Evolutionary conservation across 2,797 vertebrate genomes (phyloP).

Genomic region (Hyperoplus lanceolatus): DNA sequence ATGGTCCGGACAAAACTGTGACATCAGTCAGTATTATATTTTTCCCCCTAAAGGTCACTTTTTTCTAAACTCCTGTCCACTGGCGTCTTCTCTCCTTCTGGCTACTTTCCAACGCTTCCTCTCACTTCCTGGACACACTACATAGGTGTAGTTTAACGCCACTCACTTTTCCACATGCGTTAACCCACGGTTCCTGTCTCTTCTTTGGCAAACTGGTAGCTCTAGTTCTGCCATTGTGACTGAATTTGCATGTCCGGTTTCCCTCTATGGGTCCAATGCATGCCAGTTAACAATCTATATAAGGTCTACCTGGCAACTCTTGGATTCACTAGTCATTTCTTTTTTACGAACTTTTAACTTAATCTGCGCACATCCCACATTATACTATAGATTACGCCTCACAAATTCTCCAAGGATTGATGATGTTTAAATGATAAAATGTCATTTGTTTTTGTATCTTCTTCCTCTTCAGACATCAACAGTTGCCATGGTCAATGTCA

Average conservation of each 20-base stretch:
- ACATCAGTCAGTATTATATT: constrained; percentile 96
- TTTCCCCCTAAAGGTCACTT: constrained; percentile 54
- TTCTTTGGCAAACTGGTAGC: constrained; percentile 37
- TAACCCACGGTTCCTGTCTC: constrained; percentile 48
- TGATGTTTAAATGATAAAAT: constrained; percentile 9
- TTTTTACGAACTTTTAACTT: constrained; percentile 43
- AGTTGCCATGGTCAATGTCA: constrained; percentile 92
- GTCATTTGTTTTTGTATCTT: background rate
- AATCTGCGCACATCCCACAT: constrained; percentile 35
- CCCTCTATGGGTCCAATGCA: constrained; percentile 42
- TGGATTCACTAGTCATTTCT: constrained; percentile 46
- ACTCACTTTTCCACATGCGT: constrained; percentile 61
- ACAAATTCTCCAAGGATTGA: background rate
- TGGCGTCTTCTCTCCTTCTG: constrained; percentile 27
- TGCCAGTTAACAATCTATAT: constrained; percentile 22
- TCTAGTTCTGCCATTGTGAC: constrained; percentile 38
- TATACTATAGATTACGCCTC: constrained; percentile 1
- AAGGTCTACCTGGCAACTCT: constrained; percentile 23
- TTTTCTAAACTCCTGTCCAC: constrained; percentile 20
- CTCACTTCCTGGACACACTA: constrained; percentile 49
- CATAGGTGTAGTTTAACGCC: constrained; percentile 44
- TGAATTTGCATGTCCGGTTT: constrained; percentile 63
- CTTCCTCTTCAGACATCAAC: constrained; percentile 83
- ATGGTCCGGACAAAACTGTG: constrained; percentile 98
- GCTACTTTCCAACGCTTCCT: constrained; percentile 36